A percentile compares a stretch with the other conserved stretches of the same genome.
Conservation (phyloP, 2,888 invertebrate genomes). For the Andrena camellia region DNA sequence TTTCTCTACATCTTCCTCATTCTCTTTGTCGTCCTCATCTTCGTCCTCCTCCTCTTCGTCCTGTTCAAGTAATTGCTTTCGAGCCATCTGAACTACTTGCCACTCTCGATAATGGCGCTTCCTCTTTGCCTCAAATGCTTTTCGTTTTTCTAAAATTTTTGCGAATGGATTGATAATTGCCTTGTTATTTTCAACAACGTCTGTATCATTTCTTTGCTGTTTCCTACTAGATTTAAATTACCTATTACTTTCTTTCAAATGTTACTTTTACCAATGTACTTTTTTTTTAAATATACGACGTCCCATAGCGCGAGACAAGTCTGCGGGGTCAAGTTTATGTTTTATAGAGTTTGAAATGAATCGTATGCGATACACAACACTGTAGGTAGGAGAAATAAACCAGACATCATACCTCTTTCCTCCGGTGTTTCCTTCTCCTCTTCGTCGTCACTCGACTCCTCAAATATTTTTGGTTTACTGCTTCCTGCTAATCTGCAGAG, state of each 20-base stretch:
- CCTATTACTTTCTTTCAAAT: not conserved
- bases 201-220: not conserved
- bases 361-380: not conserved
- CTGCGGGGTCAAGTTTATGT: not conserved
- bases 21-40: conserved; percentile 78
- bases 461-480: conserved; percentile 85
- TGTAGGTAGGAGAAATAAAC: not conserved
- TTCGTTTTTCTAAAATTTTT: conserved; percentile 87
- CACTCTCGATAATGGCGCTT: conserved; percentile 99
- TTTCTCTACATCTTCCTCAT: conserved; percentile 68
- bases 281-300: not conserved
- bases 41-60: conserved; percentile 93
- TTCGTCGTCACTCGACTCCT: conserved; percentile 83
- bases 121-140: conserved; percentile 95
- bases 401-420: conserved; percentile 82
- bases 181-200: not conserved
- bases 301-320: not conserved
- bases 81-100: conserved; percentile 96
- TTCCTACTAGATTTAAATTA: not conserved
- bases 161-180: not conserved
- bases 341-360: not conserved
- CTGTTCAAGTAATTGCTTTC: conserved; percentile 96
- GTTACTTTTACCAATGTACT: not conserved
- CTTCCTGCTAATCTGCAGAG: conserved; percentile 83
- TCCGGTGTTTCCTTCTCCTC: conserved; percentile 86